Base-by-base conservation (phyloP, 2,888 invertebrate species). In the Ariolimax columbianus region DNA sequence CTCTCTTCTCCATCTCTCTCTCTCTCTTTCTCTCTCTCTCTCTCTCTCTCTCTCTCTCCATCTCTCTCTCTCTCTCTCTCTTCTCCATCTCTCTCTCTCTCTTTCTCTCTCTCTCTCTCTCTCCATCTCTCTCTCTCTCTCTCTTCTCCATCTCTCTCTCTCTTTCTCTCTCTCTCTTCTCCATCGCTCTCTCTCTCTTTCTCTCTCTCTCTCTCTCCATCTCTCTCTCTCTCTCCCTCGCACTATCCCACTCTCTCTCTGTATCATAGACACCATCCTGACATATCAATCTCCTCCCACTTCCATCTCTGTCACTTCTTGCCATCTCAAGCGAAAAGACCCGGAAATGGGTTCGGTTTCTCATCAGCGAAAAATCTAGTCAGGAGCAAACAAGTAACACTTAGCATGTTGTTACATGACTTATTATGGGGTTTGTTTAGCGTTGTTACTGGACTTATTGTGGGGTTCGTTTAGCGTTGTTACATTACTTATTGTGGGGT, bases 291-390 rank as follows among this genome's bases (percentile, higher is more conserved):
- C 78, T 78, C 14, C 11, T 23, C 17, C 23, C 43, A 38, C 63
- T 66, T 78, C 66, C 38, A 78, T 78, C 59, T 55, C 55, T 14
- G 55, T 55, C 19, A 2, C 55, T 6, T 55, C 66, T 26, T 66
- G 66, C 43, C 23, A 43, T 19, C 30, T 78, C 78, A 51, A 36
- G 78, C 78, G 63, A 43, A 78, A 0, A 38, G 63, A 26, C 36
- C 63, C 63, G 78, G 78, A 78, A 78, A 78, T 78, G 78, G 66
- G 66, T 55, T 30, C 78, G 3, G 78, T 30, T 23, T 30, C 33
- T 30, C 55, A 63, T 63, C 66, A 30, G 26, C n/a, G 40, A n/a
- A 66, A 38, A 26, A 78, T 66, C 66, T 40, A n/a, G 9, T 19
- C 40, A 43, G 78, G 38, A 2, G 30, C 40, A 59, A 40, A 78